A percentile compares a stretch with the other conserved stretches of the same genome.
Conservation (phyloP, 2,797 vertebrate species). For the Brachyalestes nurse region DNA sequence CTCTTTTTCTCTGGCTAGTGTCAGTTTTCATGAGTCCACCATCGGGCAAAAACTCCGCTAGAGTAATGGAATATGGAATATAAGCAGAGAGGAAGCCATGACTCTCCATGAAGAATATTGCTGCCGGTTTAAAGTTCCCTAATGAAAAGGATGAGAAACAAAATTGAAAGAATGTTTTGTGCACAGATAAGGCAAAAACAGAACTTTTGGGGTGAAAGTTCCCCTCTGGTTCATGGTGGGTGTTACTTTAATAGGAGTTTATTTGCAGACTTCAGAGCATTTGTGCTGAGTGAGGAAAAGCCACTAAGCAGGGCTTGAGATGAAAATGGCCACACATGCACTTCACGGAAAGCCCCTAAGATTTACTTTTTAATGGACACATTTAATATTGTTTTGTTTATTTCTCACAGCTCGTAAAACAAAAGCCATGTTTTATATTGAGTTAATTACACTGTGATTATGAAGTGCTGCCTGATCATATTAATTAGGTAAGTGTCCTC, state of each 20-base stretch:
- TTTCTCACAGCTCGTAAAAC: constrained; percentile 40
- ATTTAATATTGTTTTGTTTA: constrained; percentile 33
- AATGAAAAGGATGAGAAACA: too few relatives aligned
- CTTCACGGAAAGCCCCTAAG: neutral
- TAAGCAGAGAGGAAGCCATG: too few relatives aligned
- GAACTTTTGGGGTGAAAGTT: neutral
- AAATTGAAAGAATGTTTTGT: too few relatives aligned
- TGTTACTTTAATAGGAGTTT: constrained; percentile 6
- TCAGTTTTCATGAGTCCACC: too few relatives aligned
- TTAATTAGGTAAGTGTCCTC: constrained; percentile 33
- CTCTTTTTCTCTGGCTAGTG: too few relatives aligned
- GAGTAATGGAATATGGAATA: too few relatives aligned
- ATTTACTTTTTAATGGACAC: constrained; percentile 30
- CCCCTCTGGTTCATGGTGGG: neutral
- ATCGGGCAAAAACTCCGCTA: too few relatives aligned
- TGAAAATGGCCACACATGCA: neutral
- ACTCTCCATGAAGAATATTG: too few relatives aligned
- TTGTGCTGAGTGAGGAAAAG: constrained; percentile 1
- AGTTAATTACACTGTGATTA: constrained; percentile 43
- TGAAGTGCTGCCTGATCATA: constrained; percentile 26
- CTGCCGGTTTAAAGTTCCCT: too few relatives aligned
- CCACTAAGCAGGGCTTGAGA: neutral
- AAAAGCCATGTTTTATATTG: constrained; percentile 4
- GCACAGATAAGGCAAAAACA: too few relatives aligned
- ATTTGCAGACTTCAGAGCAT: neutral